Percentiles rank a stretch among this genome's conserved stretches.
Evolutionary conservation across 2,888 invertebrate species (phyloP).

Genomic region (Drepana falcataria): DNA sequence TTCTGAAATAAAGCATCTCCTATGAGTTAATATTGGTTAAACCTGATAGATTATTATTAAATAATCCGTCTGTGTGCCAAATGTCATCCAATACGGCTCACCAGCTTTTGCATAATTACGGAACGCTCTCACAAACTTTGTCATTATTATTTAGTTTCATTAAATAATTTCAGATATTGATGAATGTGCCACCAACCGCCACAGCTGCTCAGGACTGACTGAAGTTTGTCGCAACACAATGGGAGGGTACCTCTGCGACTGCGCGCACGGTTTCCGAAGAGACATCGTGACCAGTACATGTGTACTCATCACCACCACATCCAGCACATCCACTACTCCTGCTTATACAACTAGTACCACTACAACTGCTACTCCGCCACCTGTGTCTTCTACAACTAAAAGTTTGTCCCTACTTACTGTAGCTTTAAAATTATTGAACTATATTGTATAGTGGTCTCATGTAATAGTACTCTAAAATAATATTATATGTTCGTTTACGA

Average conservation of each 20-base stretch:
- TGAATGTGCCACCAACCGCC: conserved; percentile 82
- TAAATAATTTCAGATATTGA: conserved; percentile 81
- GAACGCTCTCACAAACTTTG: too few relatives aligned
- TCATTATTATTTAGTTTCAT: too few relatives aligned
- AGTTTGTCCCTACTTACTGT: conserved; percentile 10
- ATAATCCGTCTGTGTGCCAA: too few relatives aligned
- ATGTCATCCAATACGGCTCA: too few relatives aligned
- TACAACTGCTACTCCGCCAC: conserved; percentile 10
- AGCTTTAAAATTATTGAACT: not conserved
- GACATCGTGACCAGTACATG: conserved; percentile 73
- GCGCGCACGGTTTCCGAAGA: conserved; percentile 87
- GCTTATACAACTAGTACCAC: conserved; percentile 17
- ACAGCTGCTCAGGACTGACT: conserved; percentile 75
- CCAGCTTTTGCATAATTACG: too few relatives aligned
- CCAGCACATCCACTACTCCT: conserved; percentile 34
- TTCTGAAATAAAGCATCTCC: too few relatives aligned
- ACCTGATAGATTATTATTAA: too few relatives aligned
- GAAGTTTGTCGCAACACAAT: conserved; percentile 90
- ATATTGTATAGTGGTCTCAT: too few relatives aligned
- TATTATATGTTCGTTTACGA: too few relatives aligned
- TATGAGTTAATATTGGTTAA: too few relatives aligned
- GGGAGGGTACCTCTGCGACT: conserved; percentile 90
- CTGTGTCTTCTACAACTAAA: conserved; percentile 24
- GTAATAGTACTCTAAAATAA: too few relatives aligned
- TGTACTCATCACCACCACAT: conserved; percentile 33